Base-by-base conservation (phyloP, 2,113 vertebrate species). In the Nasalis larvatus region DNA sequence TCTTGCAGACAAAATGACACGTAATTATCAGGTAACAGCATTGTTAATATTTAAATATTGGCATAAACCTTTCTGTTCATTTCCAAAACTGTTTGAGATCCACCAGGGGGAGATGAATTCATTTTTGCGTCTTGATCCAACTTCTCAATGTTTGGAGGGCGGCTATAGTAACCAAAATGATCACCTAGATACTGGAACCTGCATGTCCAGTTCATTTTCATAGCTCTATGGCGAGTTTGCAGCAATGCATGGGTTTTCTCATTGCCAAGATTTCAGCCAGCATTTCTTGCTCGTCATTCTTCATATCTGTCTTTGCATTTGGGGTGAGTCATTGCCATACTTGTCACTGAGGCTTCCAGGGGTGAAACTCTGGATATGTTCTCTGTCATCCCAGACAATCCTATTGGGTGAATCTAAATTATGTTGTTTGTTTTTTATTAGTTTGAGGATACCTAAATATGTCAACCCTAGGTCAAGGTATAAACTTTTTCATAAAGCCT, bases 1-100 rank as follows among this genome's bases (percentile, higher is more conserved):
- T 98, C 98, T 97, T 98, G 95, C 95, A 98, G 83, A 97, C 76
- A 42, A 98, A 98, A 84, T 96, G 98, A 97, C 95, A 97, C 86
- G 92, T 92, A 40, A 97, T 98, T 96, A 98, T 96, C 90, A 98
- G 97, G 94, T 80, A 98, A 92, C 35, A 63, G 49, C 80, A 76
- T 92, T 92, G 81, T 96, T 98, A 91, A 94, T 97, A 89, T 97
- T 98, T 95, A 95, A 98, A 95, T 87, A 82, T 76, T 81, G 71
- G 81, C 4, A 52, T 88, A 85, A 89, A 83, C 73, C 54, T 18
- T 11, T 0, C 3, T 37, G 6, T 87, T 97, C n/a, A 8, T 95
- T 97, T 98, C n/a, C 69, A 81, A 97, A 95, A 63, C 18, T 7
- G 3, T 30, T 20, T 32, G 47, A 96, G 93, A 96, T 93, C 40